A percentile compares a stretch with the other conserved stretches of the same genome.
phyloP scores from a whole-genome alignment of 2,888 invertebrate genomes.

The Drosophila stalkeri region DNA sequence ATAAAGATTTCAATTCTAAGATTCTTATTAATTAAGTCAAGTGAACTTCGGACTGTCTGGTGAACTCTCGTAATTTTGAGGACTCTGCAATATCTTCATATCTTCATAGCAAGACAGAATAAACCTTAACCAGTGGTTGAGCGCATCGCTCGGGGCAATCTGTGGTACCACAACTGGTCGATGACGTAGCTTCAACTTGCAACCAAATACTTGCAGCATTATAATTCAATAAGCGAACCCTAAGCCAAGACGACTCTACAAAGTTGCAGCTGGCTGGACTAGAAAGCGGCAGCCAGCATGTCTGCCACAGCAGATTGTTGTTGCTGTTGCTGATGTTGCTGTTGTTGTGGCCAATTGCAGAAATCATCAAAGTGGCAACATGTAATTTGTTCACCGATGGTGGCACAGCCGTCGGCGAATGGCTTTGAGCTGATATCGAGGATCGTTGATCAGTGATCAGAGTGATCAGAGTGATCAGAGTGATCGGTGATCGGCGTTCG shows the following conservation, averaged over 20 bases:
- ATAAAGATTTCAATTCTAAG: background rate
- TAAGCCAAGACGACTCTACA: constrained; percentile 35
- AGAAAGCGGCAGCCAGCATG: constrained; percentile 71
- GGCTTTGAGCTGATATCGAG: constrained; percentile 60
- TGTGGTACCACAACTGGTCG: constrained; percentile 57
- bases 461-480: constrained; percentile 14
- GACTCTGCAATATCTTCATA: constrained; percentile 60
- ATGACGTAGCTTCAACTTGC: constrained; percentile 62
- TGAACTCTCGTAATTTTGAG: constrained; percentile 19
- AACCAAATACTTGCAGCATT: constrained; percentile 63
- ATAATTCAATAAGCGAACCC: constrained; percentile 72
- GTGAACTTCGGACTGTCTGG: background rate
- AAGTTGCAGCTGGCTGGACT: constrained; percentile 48
- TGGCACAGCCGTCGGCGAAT: constrained; percentile 66
- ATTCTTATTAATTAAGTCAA: background rate
- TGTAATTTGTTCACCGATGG: constrained; percentile 69
- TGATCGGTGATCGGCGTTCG: constrained; percentile 31
- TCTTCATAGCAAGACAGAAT: constrained; percentile 9
- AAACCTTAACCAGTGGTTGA: constrained; percentile 35
- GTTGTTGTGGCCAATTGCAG: constrained; percentile 74
- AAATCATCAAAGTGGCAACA: constrained; percentile 76
- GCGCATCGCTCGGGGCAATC: constrained; percentile 24
- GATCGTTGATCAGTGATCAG: constrained; percentile 17
- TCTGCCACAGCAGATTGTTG: constrained; percentile 52
- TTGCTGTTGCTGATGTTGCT: constrained; percentile 32